Conservation (phyloP, 2,888 invertebrate genomes). For the Lacanobia oleracea region DNA sequence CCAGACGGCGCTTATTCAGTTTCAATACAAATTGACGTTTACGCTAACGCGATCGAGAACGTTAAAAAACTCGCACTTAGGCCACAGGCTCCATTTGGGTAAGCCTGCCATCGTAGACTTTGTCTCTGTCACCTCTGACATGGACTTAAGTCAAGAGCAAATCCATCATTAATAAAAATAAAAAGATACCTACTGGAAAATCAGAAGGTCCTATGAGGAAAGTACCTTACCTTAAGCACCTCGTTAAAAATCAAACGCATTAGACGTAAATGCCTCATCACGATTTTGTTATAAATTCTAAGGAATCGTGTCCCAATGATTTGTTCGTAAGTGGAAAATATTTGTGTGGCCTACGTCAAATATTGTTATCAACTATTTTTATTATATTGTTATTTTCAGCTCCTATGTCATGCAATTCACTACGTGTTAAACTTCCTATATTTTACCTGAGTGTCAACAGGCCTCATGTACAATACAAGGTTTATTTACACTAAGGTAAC, state of each 20-base stretch:
- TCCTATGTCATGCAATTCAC: constrained; percentile 1
- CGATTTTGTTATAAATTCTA: constrained; percentile 45
- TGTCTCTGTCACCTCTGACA: too few relatives aligned
- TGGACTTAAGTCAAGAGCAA: too few relatives aligned
- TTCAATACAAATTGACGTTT: too few relatives aligned
- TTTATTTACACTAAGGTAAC: neutral
- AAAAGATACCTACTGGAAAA: neutral
- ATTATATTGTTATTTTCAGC: constrained; percentile 22
- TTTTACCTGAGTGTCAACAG: neutral
- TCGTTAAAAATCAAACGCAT: constrained; percentile 24
- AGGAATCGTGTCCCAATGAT: constrained; percentile 53
- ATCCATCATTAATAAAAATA: too few relatives aligned
- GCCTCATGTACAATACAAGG: neutral
- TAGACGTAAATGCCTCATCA: constrained; percentile 37
- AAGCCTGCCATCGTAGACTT: too few relatives aligned
- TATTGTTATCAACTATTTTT: constrained; percentile 32
- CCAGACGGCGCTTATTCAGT: too few relatives aligned
- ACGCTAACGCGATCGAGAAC: too few relatives aligned
- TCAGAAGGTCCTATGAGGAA: neutral
- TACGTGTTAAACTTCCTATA: neutral
- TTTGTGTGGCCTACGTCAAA: constrained; percentile 27
- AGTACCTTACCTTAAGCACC: neutral
- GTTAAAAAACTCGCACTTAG: too few relatives aligned
- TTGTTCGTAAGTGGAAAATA: constrained; percentile 51
- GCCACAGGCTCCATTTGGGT: too few relatives aligned